Percentiles rank a stretch among this genome's conserved stretches.
phyloP scores from a whole-genome alignment of 2,888 invertebrate genomes.

The Napeogenes sylphis region DNA sequence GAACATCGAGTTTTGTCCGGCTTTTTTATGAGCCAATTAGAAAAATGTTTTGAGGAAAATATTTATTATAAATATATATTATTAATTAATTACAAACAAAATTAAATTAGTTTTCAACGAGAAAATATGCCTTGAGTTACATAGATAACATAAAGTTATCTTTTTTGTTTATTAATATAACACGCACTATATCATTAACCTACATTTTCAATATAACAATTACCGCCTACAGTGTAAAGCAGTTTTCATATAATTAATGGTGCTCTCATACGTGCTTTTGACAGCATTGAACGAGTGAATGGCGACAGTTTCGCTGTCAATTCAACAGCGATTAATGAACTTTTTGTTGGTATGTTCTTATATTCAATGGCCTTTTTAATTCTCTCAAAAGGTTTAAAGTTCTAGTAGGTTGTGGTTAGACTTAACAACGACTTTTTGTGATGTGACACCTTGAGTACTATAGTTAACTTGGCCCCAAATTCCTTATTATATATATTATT shows the following conservation, averaged over 20 bases:
- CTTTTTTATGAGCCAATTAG: too few relatives aligned
- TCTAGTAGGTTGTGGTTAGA: background rate
- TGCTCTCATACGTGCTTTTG: constrained; percentile 8
- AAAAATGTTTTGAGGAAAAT: too few relatives aligned
- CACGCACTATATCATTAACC: background rate
- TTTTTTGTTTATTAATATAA: background rate
- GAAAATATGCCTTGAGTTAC: too few relatives aligned
- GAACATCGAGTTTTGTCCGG: too few relatives aligned
- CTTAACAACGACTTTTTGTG: background rate
- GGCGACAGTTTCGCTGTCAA: constrained; percentile 16
- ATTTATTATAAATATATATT: too few relatives aligned
- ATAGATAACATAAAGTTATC: too few relatives aligned
- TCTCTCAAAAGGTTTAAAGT: background rate
- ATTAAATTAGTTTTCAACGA: too few relatives aligned
- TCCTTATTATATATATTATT: too few relatives aligned
- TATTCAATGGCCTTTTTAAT: constrained; percentile 5
- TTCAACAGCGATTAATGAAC: constrained; percentile 10
- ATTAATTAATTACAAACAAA: too few relatives aligned
- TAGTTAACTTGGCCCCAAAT: too few relatives aligned
- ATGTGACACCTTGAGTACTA: too few relatives aligned
- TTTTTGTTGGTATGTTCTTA: constrained; percentile 6
- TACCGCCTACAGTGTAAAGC: background rate
- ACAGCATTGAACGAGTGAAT: constrained; percentile 11
- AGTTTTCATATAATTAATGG: constrained; percentile 10
- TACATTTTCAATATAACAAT: constrained; percentile 2